These are phyloP conservation scores for Erythrolamprus reginae DNA, from an alignment of 2,113 vertebrate genomes.

Conservation along the genomic window DNA sequence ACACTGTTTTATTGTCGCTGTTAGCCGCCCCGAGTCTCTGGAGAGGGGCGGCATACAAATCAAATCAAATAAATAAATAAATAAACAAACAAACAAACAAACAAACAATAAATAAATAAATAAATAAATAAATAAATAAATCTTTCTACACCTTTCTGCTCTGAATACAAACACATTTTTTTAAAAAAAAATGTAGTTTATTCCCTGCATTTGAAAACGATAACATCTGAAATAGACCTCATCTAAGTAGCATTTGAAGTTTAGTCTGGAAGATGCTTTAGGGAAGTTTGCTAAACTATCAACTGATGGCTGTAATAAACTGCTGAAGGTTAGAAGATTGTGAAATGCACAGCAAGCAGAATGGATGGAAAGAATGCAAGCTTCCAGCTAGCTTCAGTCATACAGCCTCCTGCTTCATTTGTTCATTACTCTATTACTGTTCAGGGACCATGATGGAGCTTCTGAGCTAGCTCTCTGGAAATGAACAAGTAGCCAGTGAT, in stretches of 20 bases:
- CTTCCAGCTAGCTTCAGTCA: background rate
- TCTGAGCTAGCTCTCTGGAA: background rate
- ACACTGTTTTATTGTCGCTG: too few relatives aligned
- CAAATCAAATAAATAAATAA: too few relatives aligned
- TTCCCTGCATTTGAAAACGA: background rate
- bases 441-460: background rate
- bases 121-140: too few relatives aligned
- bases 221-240: background rate
- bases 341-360: background rate
- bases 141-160: background rate
- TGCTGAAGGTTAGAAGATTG: background rate
- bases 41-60: too few relatives aligned
- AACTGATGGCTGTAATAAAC: background rate
- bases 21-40: too few relatives aligned
- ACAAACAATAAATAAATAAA: too few relatives aligned
- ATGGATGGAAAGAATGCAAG: background rate
- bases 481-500: background rate
- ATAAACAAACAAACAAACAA: too few relatives aligned
- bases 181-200: background rate
- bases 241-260: background rate
- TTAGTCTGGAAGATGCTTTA: background rate
- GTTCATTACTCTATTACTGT: background rate
- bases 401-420: background rate
- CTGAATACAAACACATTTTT: background rate
- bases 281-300: background rate